phyloP scores from a whole-genome alignment of 2,888 invertebrate species.

The Drosophila bunnanda region DNA sequence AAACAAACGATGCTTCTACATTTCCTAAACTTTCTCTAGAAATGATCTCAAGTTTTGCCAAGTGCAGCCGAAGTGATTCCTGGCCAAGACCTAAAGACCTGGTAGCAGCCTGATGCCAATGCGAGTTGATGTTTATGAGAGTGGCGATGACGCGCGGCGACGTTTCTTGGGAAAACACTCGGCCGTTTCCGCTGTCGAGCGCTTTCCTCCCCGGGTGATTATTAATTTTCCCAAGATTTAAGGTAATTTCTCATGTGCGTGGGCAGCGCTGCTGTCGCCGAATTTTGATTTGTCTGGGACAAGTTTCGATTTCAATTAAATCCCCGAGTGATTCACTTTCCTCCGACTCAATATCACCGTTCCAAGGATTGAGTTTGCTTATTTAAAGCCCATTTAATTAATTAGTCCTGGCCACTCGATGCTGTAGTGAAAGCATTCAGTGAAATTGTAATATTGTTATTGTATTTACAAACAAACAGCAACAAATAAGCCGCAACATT shows the following conservation, averaged over 20 bases:
- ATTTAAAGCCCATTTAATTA: conserved; percentile 46
- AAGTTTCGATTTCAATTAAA: conserved; percentile 47
- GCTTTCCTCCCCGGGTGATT: conserved; percentile 37
- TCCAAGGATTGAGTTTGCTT: neutral
- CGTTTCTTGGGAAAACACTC: conserved; percentile 57
- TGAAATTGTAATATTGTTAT: conserved; percentile 47
- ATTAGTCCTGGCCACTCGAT: conserved; percentile 36
- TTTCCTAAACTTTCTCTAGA: neutral
- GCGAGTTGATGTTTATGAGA: conserved; percentile 38
- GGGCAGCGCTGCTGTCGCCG: conserved; percentile 24
- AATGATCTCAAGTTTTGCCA: neutral
- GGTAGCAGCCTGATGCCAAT: conserved; percentile 33
- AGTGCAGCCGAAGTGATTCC: neutral
- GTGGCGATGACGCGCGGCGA: conserved; percentile 59
- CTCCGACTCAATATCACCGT: neutral
- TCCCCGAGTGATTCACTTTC: conserved; percentile 14
- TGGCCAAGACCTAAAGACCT: conserved; percentile 38
- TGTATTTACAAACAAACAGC: conserved; percentile 27
- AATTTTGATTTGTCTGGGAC: conserved; percentile 39
- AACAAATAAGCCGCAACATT: conserved; percentile 18
- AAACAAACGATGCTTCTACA: neutral
- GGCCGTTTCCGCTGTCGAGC: conserved; percentile 62
- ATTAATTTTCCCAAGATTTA: conserved; percentile 57
- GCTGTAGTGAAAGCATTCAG: conserved; percentile 30
- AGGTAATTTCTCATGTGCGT: conserved; percentile 63